A percentile compares a stretch with the other conserved stretches of the same genome.
Evolutionary conservation across 2,888 invertebrate genomes (phyloP).

Genomic region (Cerceris ruficornis): DNA sequence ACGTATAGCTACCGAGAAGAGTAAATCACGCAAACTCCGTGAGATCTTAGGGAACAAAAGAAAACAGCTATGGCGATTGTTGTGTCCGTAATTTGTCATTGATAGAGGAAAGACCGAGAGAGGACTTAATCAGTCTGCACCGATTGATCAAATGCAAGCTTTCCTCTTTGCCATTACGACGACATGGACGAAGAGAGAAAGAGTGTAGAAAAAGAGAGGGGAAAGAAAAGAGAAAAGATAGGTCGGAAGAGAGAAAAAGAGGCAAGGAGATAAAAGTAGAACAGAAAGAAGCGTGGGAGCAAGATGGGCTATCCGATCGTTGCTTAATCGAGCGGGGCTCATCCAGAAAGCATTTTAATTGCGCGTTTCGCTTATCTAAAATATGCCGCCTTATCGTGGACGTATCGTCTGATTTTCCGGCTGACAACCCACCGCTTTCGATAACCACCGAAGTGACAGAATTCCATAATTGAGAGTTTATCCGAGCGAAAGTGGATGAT

Average conservation of each 20-base stretch:
- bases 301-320: constrained; percentile 31
- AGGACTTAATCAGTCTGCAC: constrained; percentile 5
- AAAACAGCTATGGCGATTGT: constrained; percentile 9
- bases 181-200: too few relatives aligned
- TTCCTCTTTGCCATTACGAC: not conserved
- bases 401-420: constrained; percentile 75
- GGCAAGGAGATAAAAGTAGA: constrained; percentile 2
- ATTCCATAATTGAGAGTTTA: constrained; percentile 68
- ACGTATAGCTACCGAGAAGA: not conserved
- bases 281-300: constrained; percentile 20
- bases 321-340: constrained; percentile 70
- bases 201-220: too few relatives aligned
- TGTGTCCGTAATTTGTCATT: constrained; percentile 38
- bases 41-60: constrained; percentile 30
- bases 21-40: not conserved
- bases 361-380: constrained; percentile 76
- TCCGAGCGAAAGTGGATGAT: constrained; percentile 19
- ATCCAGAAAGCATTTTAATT: constrained; percentile 79
- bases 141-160: constrained; percentile 31
- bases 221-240: not conserved
- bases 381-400: constrained; percentile 76
- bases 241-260: not conserved
- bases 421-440: constrained; percentile 72
- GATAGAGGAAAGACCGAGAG: not conserved
- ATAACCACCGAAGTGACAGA: constrained; percentile 67